Evolutionary conservation across 1,140 invertebrate genomes (phyloP).

Genomic region (Aphelenchoides besseyi): DNA sequence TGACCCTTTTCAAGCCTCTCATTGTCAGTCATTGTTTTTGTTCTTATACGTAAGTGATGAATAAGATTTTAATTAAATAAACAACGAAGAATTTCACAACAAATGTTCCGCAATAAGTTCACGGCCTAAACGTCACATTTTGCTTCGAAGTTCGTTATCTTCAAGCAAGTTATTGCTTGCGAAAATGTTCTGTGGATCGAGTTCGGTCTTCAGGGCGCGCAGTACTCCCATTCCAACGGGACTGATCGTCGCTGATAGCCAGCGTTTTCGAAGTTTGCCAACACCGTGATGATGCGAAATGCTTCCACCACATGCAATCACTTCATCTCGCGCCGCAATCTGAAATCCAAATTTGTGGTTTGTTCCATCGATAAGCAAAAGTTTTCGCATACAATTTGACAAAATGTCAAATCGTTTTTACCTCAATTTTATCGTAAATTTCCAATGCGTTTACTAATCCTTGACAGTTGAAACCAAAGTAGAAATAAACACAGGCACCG

Average conservation of each 20-base stretch:
- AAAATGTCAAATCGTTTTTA: no score
- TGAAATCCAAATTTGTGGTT: slow-evolving; percentile 67
- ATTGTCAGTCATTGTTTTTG: no score
- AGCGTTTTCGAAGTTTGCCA: slow-evolving; percentile 83
- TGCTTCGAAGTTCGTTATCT: not conserved
- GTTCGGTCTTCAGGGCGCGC: slow-evolving; percentile 75
- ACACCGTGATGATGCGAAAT: slow-evolving; percentile 77
- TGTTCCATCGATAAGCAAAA: not conserved
- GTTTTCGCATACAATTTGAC: no score
- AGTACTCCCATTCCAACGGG: slow-evolving; percentile 74
- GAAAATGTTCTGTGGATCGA: slow-evolving; percentile 92
- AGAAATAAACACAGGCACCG: slow-evolving; percentile 96
- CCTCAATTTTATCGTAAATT: slow-evolving; percentile 75
- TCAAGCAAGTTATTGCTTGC: slow-evolving; percentile 75
- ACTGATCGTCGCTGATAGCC: slow-evolving; percentile 76
- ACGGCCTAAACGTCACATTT: slow-evolving; percentile 14
- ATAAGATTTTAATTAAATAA: not conserved
- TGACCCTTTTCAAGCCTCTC: no score
- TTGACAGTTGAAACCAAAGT: slow-evolving; percentile 83
- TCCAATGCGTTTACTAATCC: slow-evolving; percentile 72
- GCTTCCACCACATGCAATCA: slow-evolving; percentile 82
- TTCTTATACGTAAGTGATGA: no score
- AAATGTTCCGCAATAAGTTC: no score
- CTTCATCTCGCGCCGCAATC: slow-evolving; percentile 81
- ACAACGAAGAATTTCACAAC: not conserved